These are phyloP conservation scores for Tenthredo mesomela DNA, from an alignment of 2,888 invertebrate genomes.

Conservation along the genomic window DNA sequence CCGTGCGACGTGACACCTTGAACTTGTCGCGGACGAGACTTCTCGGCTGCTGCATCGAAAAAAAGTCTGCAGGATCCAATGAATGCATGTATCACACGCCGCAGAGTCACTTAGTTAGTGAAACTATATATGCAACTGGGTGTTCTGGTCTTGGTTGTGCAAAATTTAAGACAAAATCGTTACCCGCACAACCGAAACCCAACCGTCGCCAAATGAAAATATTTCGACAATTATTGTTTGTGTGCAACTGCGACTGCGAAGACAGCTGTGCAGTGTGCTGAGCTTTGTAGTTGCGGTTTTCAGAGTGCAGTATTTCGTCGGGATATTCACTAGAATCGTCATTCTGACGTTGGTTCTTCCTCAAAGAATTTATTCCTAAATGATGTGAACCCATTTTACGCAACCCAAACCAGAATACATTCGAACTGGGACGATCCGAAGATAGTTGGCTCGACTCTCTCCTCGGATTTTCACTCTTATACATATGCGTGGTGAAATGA, in stretches of 20 bases:
- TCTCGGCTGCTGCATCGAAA: constrained; percentile 32
- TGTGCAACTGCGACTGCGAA: not conserved
- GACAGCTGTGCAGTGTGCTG: not conserved
- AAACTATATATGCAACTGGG: not conserved
- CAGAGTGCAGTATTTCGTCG: not conserved
- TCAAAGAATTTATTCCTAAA: not conserved
- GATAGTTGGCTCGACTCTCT: not conserved
- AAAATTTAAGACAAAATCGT: not conserved
- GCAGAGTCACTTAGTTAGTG: not conserved
- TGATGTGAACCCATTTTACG: not conserved
- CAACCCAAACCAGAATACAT: not conserved
- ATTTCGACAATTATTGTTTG: not conserved
- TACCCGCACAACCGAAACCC: not conserved
- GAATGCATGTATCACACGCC: not conserved
- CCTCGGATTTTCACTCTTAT: not conserved
- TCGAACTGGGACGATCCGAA: not conserved
- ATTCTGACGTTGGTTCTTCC: not conserved
- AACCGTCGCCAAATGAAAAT: not conserved
- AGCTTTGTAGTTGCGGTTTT: not conserved
- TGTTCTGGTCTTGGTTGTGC: not conserved
- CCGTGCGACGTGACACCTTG: constrained; percentile 42
- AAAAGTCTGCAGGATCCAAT: not conserved
- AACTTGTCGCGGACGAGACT: constrained; percentile 41
- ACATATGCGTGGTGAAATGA: not conserved
- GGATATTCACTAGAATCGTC: not conserved